These are phyloP conservation scores for Thunnus albacares DNA, from an alignment of 2,797 vertebrate genomes.

Conservation along the genomic window DNA sequence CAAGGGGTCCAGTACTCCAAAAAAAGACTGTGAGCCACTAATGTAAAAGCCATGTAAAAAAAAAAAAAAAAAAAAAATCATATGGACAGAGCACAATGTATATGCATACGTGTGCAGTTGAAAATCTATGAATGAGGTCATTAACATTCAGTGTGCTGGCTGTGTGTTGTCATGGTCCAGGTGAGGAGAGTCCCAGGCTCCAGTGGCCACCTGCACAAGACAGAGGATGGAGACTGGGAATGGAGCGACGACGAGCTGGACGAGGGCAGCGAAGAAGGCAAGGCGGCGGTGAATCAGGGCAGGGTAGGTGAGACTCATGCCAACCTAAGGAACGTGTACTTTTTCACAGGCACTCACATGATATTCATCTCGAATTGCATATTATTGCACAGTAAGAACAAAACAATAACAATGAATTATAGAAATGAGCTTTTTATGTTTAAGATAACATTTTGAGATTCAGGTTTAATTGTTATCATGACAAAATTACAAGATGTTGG, in stretches of 20 bases:
- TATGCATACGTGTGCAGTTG: background rate
- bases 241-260: slow-evolving; percentile 99
- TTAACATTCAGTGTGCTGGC: slow-evolving; percentile 4
- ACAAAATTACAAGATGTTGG: background rate
- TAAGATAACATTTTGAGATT: background rate
- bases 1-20: background rate
- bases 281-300: slow-evolving; percentile 93
- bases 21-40: background rate
- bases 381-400: background rate
- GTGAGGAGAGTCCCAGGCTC: slow-evolving; percentile 97
- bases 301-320: slow-evolving; percentile 84
- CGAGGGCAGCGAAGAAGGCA: slow-evolving; percentile 94
- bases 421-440: too few relatives aligned
- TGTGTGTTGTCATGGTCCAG: slow-evolving; percentile 75
- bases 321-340: background rate
- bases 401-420: too few relatives aligned
- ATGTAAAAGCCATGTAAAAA: background rate
- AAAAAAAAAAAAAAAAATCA: background rate
- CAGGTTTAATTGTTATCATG: background rate
- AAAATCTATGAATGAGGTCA: background rate
- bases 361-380: background rate
- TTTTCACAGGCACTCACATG: background rate
- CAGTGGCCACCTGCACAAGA: slow-evolving; percentile 98
- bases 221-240: slow-evolving; percentile 98
- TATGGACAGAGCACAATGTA: slow-evolving; percentile 21